Conservation (phyloP, 2,113 vertebrate genomes). For the Myotis lucifugus region DNA sequence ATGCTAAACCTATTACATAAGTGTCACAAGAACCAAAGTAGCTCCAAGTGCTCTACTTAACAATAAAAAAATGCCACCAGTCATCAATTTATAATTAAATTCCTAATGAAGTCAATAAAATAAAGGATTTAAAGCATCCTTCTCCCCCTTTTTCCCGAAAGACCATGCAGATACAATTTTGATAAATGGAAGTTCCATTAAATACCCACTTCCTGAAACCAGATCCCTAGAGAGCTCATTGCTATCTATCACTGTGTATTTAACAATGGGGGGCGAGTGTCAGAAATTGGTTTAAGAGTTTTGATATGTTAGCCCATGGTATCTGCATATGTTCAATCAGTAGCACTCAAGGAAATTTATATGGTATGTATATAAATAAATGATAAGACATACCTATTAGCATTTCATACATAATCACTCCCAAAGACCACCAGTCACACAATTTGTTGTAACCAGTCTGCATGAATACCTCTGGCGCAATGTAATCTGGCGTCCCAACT, state of each 20-base stretch:
- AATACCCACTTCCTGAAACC: not conserved
- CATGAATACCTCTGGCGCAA: constrained; percentile 98
- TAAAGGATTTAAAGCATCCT: not conserved
- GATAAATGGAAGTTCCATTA: not conserved
- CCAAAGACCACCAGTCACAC: constrained; percentile 99
- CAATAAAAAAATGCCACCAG: not conserved
- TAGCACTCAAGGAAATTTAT: not conserved
- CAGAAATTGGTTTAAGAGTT: not conserved
- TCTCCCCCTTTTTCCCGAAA: not conserved
- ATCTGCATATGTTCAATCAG: not conserved
- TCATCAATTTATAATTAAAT: not conserved
- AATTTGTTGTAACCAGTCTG: constrained; percentile 98
- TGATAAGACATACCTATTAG: constrained; percentile 90
- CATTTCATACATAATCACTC: constrained; percentile 99
- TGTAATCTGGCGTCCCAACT: constrained; percentile 97
- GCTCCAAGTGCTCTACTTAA: not conserved
- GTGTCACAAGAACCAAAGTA: not conserved
- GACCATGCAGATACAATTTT: not conserved
- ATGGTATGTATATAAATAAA: not conserved
- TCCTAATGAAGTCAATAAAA: not conserved
- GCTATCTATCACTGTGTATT: not conserved
- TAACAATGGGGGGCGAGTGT: not conserved
- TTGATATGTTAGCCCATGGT: not conserved
- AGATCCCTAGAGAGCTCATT: not conserved
- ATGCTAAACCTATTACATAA: not conserved